phyloP scores from a whole-genome alignment of 2,797 vertebrate species.

The Propithecus deckenii region DNA sequence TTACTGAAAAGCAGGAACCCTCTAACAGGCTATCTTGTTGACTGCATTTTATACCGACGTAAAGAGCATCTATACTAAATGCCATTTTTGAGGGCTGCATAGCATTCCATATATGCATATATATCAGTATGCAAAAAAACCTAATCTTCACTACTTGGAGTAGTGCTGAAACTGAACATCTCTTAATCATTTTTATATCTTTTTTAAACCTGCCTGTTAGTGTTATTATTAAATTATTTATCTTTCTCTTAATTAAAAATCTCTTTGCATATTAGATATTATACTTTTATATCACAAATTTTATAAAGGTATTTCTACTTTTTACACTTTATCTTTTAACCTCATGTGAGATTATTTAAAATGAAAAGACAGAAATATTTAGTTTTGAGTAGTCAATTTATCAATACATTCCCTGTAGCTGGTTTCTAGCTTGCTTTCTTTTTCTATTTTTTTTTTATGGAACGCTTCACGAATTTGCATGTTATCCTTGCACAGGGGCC shows the following conservation, averaged over 20 bases:
- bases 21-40: background rate
- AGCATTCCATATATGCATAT: background rate
- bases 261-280: background rate
- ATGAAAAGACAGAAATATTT: background rate
- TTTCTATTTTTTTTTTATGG: too few relatives aligned
- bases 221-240: background rate
- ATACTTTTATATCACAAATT: slow-evolving; percentile 9
- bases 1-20: background rate
- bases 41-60: background rate
- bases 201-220: background rate
- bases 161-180: background rate
- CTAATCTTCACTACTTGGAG: background rate
- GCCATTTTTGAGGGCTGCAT: background rate
- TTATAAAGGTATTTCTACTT: slow-evolving; percentile 11
- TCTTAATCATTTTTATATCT: background rate
- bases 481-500: too few relatives aligned
- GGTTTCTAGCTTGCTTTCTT: slow-evolving; percentile 14
- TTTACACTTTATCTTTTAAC: slow-evolving; percentile 21
- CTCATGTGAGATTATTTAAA: slow-evolving; percentile 36
- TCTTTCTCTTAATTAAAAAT: background rate
- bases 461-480: too few relatives aligned
- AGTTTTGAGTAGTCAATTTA: background rate
- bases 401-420: background rate
- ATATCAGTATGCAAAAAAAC: background rate
- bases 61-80: background rate